Conservation (phyloP, 2,888 invertebrate genomes). For the Archips xylosteana region DNA sequence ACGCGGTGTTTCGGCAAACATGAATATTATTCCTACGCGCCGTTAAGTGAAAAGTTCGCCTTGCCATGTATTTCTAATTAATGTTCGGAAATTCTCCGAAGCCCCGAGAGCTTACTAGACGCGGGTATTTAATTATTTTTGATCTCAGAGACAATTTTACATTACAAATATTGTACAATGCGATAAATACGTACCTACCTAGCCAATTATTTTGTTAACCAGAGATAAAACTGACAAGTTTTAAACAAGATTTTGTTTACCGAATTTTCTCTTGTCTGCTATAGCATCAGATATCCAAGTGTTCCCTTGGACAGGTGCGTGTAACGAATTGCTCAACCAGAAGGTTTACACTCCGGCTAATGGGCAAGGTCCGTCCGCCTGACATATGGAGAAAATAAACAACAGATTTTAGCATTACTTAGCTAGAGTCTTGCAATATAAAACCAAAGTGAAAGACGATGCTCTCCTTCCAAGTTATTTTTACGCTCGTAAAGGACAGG, state of each 20-base stretch:
- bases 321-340: conserved; percentile 25
- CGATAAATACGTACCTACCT: too few species aligned
- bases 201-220: too few species aligned
- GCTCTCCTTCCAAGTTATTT: conserved; percentile 42
- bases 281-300: background rate
- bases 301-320: conserved; percentile 14
- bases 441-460: background rate
- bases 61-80: conserved; percentile 32
- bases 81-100: conserved; percentile 14
- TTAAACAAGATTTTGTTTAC: too few species aligned
- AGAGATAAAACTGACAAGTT: too few species aligned
- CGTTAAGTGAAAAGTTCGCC: conserved; percentile 42
- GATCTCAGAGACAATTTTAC: background rate
- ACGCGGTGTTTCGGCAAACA: conserved; percentile 38
- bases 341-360: background rate
- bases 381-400: conserved; percentile 19
- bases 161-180: background rate
- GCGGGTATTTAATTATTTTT: conserved; percentile 21
- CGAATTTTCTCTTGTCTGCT: background rate
- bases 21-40: conserved; percentile 42
- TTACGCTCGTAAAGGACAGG: conserved; percentile 44
- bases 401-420: conserved; percentile 10
- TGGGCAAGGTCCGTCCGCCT: conserved; percentile 10
- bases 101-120: conserved; percentile 11
- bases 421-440: conserved; percentile 1